Evolutionary conservation across 2,888 invertebrate genomes (phyloP), one percentile per base, ranked within the genome.

Genomic region (Hemistola chrysoprasaria): DNA sequence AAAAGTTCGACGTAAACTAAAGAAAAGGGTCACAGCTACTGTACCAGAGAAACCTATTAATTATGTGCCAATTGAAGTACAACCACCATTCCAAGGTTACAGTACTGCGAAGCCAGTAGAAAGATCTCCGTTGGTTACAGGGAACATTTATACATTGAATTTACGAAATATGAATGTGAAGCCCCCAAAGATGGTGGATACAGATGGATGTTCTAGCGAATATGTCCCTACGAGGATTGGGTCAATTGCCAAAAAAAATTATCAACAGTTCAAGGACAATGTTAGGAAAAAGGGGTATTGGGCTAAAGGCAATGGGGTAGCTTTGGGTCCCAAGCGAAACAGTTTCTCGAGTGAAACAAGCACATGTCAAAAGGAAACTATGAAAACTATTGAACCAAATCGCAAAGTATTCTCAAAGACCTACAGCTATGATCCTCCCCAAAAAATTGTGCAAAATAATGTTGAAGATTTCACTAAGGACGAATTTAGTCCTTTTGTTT

Each of bases 141-240:
- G 82, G 22, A 86, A 84, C 56, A 85, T 86, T 52, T 87, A 86
- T 34, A 80, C 78, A 23, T 50, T 68, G 7, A 84, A 81, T 59
- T 68, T 81, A 33, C 75, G 71, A 27, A 81, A 83, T 40, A 85
- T 87, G 84, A 69, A 59, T 52, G 69, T 62, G 1, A 80, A 67
- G 54, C 46, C 50, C 35, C 68, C 65, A 22, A 66, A 59, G 25
- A 16, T 53, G 8, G 35, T 62, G 1, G 84, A 82, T 22, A 64
- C 65, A 40, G 86, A 86, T 61, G 75, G 70, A 16, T 77, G 69
- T 59, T 78, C 79, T 11, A 77, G 71, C 64, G 90, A 90, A 62
- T 90, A 90, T 74, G 79, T 90, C 8, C 90, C 90, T 7, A 87
- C 87, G 8, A 85, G 71, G 50, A 59, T 87, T 42, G 84, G 83